Evolutionary conservation across 2,888 invertebrate genomes (phyloP), one percentile per base, ranked within the genome.

Genomic region (Agonopterix heracliana): DNA sequence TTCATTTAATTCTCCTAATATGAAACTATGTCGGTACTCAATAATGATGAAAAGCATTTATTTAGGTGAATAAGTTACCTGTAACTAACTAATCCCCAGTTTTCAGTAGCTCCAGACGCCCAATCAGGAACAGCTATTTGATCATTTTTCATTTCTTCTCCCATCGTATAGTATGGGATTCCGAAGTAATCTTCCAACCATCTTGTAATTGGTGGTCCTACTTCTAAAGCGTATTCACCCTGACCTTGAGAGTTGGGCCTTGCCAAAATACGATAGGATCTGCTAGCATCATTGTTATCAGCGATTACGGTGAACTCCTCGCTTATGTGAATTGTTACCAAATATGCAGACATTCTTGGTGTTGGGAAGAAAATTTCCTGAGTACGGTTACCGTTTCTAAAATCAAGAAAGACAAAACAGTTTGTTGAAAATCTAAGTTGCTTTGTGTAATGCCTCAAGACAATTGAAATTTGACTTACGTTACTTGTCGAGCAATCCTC

Each of bases 321-420:
- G 47, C 86, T 86, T 10, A 88, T 80, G 47, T 88, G 88, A 67
- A 97, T 92, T 0, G 96, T 96, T 1, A 97, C 90, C 41, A 97
- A 79, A 66, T 98, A 98, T 0, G 96, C 94, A 2, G 95, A 93
- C 95, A 96, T 96, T 53, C 81, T 78, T 0, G 92, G 92, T 0
- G 93, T 92, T n/a, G 83, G 78, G 41, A 83, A 56, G 64, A 92
- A 93, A 1, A 74, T 66, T 59, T 89, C 88, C 50, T 62, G 74
- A 0, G 73, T 61, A 1, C 81, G 79, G 45, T 78, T 68, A 1
- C 71, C 77, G 3, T 54, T 52, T 1, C 87, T 87, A 61, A 43
- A 72, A 72, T 36, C 47, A 38, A n/a, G 38, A 38, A 9, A 38
- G 38, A 9, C 1, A 38, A 9, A n/a, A 3, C 9, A n/a, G n/a